Percentiles rank a stretch among this genome's conserved stretches.
phyloP scores from a whole-genome alignment of 2,888 invertebrate species.

The Cheilosia grossa region DNA sequence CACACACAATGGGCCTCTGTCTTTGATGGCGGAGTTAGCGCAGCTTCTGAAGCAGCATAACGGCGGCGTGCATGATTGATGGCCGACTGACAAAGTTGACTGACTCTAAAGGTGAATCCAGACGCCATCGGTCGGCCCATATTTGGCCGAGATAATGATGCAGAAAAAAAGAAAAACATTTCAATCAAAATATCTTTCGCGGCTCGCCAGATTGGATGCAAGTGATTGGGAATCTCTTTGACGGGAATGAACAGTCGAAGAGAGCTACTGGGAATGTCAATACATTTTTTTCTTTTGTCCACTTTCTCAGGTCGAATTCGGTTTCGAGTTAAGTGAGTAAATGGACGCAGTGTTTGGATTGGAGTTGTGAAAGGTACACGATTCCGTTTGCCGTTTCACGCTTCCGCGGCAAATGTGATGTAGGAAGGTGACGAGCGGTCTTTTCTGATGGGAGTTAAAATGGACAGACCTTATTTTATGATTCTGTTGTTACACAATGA shows the following conservation, averaged over 20 bases:
- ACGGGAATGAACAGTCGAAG: conserved; percentile 36
- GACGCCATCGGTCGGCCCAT: conserved; percentile 74
- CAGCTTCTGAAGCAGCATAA: conserved; percentile 18
- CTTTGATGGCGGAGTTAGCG: not conserved
- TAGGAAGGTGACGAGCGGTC: too few relatives aligned
- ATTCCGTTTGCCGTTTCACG: not conserved
- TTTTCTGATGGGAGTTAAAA: not conserved
- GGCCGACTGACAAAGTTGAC: conserved; percentile 70
- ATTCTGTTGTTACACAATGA: too few relatives aligned
- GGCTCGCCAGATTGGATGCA: conserved; percentile 41
- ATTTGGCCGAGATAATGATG: conserved; percentile 74
- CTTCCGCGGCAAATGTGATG: not conserved
- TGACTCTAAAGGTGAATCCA: conserved; percentile 74
- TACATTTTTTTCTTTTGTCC: conserved; percentile 44
- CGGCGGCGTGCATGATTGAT: conserved; percentile 62
- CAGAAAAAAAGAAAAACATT: conserved; percentile 61
- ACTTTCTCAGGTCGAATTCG: conserved; percentile 63
- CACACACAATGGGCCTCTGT: conserved; percentile 54
- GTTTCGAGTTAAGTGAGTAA: conserved; percentile 45
- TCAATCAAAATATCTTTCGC: conserved; percentile 73
- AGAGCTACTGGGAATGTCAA: conserved; percentile 57
- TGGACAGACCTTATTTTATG: not conserved
- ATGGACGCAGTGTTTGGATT: not conserved
- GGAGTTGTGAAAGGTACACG: conserved; percentile 43
- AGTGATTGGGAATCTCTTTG: conserved; percentile 62